Evolutionary conservation across 1,140 invertebrate genomes (phyloP), one percentile per base, ranked within the genome.

Genomic region (Magallana gigas): DNA sequence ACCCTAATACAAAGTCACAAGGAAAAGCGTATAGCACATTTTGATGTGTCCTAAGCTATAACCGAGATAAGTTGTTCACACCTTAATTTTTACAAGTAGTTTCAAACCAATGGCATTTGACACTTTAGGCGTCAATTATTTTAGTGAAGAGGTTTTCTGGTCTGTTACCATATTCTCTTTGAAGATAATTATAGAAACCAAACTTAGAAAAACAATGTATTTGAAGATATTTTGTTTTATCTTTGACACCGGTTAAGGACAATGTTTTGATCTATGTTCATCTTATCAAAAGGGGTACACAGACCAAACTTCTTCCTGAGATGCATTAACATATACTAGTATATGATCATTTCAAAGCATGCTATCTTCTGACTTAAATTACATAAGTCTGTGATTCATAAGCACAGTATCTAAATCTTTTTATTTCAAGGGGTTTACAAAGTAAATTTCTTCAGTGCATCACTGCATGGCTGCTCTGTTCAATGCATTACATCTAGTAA

Each of bases 231-330:
- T 48, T 2, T 48, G n/a, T 48, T 48, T 48, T 23, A 48, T 48
- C 36, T 60, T 60, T 60, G 59, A 60, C 59, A 60, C 59, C 59
- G 59, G 59, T 60, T 60, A 60, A 60, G 59, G 59, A 60, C 59
- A 9, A 60, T 16, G 59, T 60, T 60, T 60, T 60, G 59, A 16
- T 60, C 16, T 60, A 8, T 60, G 9, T 12, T 60, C 59, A 60
- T 3, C 59, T 60, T 60, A 3, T 60, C 59, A 60, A 60, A 60
- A 60, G 59, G 59, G 59, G 59, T 60, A 60, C 59, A 60, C 59
- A 11, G 8, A 16, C 59, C 9, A 12, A 16, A 11, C 8, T 60
- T 11, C 59, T 48, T 48, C 36, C 36, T 48, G 36, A 48, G 36
- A 5, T 48, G 36, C 5, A 48, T 48, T 48, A 48, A 48, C 36